Evolutionary conservation across 2,113 vertebrate genomes (phyloP).

Genomic region (Archilochus colubris): DNA sequence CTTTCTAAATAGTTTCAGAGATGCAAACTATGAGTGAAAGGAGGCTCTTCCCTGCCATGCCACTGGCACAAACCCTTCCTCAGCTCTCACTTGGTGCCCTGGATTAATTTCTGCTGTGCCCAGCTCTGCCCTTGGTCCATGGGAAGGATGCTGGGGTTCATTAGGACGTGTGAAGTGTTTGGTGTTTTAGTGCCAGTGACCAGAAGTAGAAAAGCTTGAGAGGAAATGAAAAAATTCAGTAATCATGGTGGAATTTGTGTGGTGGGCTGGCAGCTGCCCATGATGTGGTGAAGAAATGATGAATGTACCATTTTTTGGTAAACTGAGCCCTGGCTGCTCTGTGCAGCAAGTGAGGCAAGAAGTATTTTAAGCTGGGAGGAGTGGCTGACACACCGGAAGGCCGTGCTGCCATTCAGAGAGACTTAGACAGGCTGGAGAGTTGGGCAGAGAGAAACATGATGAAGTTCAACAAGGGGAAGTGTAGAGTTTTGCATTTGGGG

Average conservation of each 20-base stretch:
- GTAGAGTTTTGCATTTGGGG: too few relatives aligned
- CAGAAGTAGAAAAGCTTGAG: background rate
- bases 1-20: background rate
- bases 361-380: too few relatives aligned
- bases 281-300: background rate
- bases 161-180: background rate
- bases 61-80: background rate
- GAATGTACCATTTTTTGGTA: fast-evolving
- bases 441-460: too few relatives aligned
- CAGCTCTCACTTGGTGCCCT: background rate
- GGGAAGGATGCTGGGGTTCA: background rate
- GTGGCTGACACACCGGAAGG: too few relatives aligned
- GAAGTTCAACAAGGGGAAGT: too few relatives aligned
- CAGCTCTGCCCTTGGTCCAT: background rate
- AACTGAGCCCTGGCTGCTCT: background rate
- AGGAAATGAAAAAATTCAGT: background rate
- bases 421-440: too few relatives aligned
- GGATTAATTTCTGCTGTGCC: fast-evolving
- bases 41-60: background rate
- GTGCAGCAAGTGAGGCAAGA: background rate
- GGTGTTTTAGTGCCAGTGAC: background rate
- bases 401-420: too few relatives aligned
- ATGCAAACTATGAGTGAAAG: background rate
- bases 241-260: background rate
- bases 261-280: background rate